A percentile compares a stretch with the other conserved stretches of the same genome.
Conservation (phyloP, 2,113 vertebrate species). For the Ginglymostoma cirratum region DNA sequence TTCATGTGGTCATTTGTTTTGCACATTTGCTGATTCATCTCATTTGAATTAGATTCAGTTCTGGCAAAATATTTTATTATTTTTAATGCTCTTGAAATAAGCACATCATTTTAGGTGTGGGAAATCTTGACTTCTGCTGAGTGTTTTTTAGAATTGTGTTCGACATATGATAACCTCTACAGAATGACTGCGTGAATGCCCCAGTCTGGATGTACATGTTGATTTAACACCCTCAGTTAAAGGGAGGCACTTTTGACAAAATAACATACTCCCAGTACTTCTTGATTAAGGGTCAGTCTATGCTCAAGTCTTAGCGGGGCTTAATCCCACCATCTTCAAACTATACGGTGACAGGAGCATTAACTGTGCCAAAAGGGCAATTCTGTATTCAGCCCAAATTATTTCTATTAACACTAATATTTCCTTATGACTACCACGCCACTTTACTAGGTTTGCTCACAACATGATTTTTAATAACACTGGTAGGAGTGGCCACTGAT, state of each 20-base stretch:
- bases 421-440: neutral
- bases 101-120: neutral
- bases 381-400: neutral
- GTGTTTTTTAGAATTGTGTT: neutral
- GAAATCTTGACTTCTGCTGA: neutral
- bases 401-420: neutral
- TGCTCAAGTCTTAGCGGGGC: neutral
- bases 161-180: neutral
- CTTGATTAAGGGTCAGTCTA: neutral
- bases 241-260: neutral
- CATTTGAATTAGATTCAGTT: neutral
- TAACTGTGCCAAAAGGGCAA: neutral
- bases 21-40: neutral
- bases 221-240: neutral
- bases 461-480: neutral
- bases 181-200: neutral
- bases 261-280: neutral
- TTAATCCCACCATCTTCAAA: neutral
- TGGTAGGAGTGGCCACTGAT: neutral
- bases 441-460: neutral
- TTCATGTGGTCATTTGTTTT: neutral
- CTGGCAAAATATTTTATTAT: neutral
- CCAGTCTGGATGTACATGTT: neutral
- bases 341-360: too few relatives aligned
- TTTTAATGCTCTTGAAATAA: neutral